A percentile compares a stretch with the other conserved stretches of the same genome.
These are phyloP conservation scores for Tachuris rubrigastra DNA, from an alignment of 2,113 vertebrate species.

Conservation along the genomic window DNA sequence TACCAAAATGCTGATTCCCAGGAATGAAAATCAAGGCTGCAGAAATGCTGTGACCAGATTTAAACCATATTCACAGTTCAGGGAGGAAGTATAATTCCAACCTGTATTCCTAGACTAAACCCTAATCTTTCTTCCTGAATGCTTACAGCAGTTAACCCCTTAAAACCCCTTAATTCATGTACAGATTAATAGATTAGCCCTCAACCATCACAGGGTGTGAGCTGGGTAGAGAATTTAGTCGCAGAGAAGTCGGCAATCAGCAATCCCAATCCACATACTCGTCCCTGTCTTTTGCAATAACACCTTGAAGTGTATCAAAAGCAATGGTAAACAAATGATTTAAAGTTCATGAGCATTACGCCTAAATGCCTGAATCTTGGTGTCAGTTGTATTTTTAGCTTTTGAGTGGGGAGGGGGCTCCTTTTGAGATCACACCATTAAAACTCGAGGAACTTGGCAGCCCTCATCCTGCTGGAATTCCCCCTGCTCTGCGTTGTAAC, in stretches of 20 bases:
- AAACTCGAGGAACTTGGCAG: constrained; percentile 76
- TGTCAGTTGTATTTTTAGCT: constrained; percentile 57
- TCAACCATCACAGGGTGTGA: not conserved
- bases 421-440: constrained; percentile 16
- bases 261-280: not conserved
- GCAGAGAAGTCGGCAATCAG: not conserved
- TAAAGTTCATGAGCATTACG: not conserved
- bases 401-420: constrained; percentile 19
- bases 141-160: not conserved
- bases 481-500: constrained; percentile 68
- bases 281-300: not conserved
- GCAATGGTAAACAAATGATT: not conserved
- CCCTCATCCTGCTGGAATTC: constrained; percentile 69
- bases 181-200: not conserved
- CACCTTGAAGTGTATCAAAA: not conserved
- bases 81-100: not conserved
- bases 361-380: constrained; percentile 14
- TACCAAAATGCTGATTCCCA: not conserved
- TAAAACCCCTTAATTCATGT: not conserved
- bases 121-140: not conserved
- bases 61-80: not conserved
- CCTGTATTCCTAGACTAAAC: not conserved
- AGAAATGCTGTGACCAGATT: not conserved
- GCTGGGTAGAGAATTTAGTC: not conserved
- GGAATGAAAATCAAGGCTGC: not conserved